Percentiles rank a stretch among this genome's conserved stretches.
Evolutionary conservation across 2,888 invertebrate species (phyloP).

Genomic region (Oscheius onirici): DNA sequence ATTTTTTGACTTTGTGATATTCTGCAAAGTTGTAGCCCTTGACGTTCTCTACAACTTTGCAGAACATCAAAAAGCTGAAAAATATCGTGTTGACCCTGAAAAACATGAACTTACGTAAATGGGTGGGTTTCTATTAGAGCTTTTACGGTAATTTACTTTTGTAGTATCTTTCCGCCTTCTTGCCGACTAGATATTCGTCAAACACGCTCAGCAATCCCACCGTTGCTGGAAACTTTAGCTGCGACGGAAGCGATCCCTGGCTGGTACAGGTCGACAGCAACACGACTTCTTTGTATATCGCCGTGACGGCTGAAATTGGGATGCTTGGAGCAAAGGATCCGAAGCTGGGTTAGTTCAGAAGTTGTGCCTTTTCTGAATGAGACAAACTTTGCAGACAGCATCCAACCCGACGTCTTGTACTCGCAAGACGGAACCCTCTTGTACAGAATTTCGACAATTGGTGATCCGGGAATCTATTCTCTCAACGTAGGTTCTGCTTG

Average conservation of each 20-base stretch:
- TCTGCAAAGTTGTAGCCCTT: no score
- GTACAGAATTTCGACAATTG: constrained; percentile 40
- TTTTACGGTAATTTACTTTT: not conserved
- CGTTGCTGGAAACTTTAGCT: constrained; percentile 36
- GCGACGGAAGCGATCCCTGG: constrained; percentile 36
- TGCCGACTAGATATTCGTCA: constrained; percentile 51
- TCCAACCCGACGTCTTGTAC: constrained; percentile 28
- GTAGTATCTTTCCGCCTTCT: constrained; percentile 42
- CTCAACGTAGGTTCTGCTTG: constrained; percentile 24
- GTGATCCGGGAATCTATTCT: constrained; percentile 27
- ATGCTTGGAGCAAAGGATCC: constrained; percentile 42
- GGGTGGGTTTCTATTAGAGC: not conserved
- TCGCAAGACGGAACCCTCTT: constrained; percentile 36
- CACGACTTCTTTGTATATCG: constrained; percentile 48
- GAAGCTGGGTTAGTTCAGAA: constrained; percentile 31
- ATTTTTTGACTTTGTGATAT: no score
- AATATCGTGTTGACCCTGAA: no score
- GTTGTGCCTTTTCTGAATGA: not conserved
- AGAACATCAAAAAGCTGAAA: no score
- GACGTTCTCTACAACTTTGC: no score
- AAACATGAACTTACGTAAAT: not conserved
- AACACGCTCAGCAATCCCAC: constrained; percentile 53
- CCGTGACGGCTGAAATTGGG: constrained; percentile 43
- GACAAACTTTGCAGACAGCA: not conserved
- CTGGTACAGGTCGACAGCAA: constrained; percentile 51